Base-by-base conservation (phyloP, 2,113 vertebrate genomes). In the Perca fluviatilis region DNA sequence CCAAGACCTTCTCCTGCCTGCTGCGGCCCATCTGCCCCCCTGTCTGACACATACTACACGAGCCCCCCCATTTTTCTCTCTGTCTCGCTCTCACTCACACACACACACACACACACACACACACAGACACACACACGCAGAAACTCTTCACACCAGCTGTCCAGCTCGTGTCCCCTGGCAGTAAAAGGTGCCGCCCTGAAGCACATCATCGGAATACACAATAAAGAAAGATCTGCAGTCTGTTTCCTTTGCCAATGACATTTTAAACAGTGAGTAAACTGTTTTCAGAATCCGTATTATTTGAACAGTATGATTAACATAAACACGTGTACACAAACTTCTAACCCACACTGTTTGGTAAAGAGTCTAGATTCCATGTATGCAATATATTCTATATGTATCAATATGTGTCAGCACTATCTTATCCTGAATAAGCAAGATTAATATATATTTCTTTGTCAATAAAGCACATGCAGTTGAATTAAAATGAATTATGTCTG, bases 21-120 rank as follows among this genome's bases (percentile, higher is more conserved):
- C 89, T 88, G 87, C 49, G 23, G 86, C 82, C 95, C 91, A 92
- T 95, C 92, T 95, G 94, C 88, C 92, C 92, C 79, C 82, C 62
- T 73, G 83, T 86, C 85, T 86, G 57, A 88, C 83, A 84, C 77
- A 53, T 73, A 74, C 67, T 74, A 25, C 84, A 76, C 19, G 2
- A 80, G 23, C 64, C 43, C 86, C 86, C 80, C 70, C 51, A 33
- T 58, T 68, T 77, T 66, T 78, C 68, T 80, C 77, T 46, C 60
- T 78, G 21, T 25, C 33, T 10, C 60, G n/a, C 2, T 43, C 57
- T 18, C 57, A 4, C 56, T 25, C 23, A 79, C 77, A 80, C 77
- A 40, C 74, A 49, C 71, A 21, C 16, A 50, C 79, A 58, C 64
- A 23, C 80, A 77, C 81, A 86, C 83, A 57, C 72, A 79, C 74